Base-by-base conservation (phyloP, 1,140 invertebrate genomes). In the Acyrthosiphon pisum region DNA sequence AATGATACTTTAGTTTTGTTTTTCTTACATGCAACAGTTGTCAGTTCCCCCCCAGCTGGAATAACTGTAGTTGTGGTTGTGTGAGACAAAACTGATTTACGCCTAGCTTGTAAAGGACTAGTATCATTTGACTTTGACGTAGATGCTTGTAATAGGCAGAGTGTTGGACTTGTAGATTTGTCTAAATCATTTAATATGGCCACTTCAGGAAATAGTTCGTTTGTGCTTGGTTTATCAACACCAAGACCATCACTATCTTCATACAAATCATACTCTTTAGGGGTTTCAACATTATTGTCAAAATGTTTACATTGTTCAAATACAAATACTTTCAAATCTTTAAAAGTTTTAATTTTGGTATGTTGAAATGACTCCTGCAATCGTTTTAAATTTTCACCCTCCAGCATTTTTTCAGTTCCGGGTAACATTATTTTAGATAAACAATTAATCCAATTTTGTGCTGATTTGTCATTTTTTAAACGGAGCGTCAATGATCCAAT, bases 231-330 rank as follows among this genome's bases (percentile, higher is more conserved):
- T 76, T 97, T 97, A 94, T 97, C 97, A 22, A 97, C 97, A 26
- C 97, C 97, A 6, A 97, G 95, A 94, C 97, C 97, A 94, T 97
- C 97, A 94, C 97, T 97, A 94, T 97, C 97, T 94, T 97, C 97
- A 0, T 97, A 97, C 14, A 97, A 94, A 56, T 97, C 81, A 84
- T 93, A 93, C 22, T 93, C 91, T n/a, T 93, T 93, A 14, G 46
- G 46, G 1, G 81, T 84, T 84, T 83, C 81, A 50, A 93, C 26
- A n/a, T 93, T 93, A 56, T 93, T 53, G 11, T 93, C 91, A 56
- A 93, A 84, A 7, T 56, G 53, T 56, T 86, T 93, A 53, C 91
- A 93, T 56, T 93, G 91, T 44, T 93, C 91, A 53, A 44, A 22
- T 22, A 93, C 35, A 83, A 93, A 93, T 41, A 84, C 8, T 56